Evolutionary conservation across 2,113 vertebrate genomes (phyloP).

Genomic region (Hydrolagus affinis): DNA sequence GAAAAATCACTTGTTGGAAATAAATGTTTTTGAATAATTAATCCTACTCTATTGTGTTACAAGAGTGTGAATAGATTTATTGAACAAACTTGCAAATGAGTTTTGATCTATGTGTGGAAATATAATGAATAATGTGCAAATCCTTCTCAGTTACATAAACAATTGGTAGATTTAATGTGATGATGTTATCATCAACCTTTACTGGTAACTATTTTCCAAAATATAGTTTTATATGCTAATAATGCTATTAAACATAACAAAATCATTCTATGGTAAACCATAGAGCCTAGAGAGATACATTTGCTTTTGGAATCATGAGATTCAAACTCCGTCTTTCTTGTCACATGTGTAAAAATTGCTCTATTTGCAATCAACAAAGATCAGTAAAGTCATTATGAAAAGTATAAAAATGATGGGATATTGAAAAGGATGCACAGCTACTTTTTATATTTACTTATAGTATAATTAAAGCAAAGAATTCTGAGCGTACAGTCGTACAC

Average conservation of each 20-base stretch:
- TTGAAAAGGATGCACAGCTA: not conserved
- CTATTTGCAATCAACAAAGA: not conserved
- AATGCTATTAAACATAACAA: not conserved
- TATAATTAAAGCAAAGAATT: not conserved
- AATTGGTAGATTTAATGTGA: slow-evolving; percentile 10
- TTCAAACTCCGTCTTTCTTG: not conserved
- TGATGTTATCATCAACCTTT: not conserved
- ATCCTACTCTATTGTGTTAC: not conserved
- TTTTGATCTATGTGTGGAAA: not conserved
- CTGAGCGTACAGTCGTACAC: not conserved
- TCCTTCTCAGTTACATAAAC: not conserved
- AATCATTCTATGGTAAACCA: not conserved
- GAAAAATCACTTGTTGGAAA: not conserved
- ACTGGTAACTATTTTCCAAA: not conserved
- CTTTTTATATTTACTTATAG: not conserved
- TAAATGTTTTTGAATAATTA: not conserved
- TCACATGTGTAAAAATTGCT: not conserved
- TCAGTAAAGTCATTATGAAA: not conserved
- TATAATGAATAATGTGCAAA: not conserved
- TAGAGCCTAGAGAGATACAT: not conserved
- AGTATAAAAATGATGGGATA: not conserved
- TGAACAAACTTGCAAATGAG: not conserved
- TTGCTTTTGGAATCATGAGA: not conserved
- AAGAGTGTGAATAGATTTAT: not conserved
- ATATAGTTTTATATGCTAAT: too few relatives aligned